Percentiles rank a stretch among this genome's conserved stretches.
phyloP scores from a whole-genome alignment of 1,140 invertebrate species.

The Caligus rogercresseyi region DNA sequence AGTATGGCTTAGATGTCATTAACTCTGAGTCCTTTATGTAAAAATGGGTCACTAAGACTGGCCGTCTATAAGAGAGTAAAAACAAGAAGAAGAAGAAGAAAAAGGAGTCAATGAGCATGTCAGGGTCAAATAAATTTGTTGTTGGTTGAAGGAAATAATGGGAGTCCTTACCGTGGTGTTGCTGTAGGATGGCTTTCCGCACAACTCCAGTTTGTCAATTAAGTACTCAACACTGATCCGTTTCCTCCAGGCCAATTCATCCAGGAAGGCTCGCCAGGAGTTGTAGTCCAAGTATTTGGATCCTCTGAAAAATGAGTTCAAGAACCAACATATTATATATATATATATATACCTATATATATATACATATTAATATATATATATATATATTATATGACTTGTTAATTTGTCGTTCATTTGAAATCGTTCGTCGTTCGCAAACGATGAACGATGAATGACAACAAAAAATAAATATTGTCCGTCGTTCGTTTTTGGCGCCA shows the following conservation, averaged over 20 bases:
- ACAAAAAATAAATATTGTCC: too few species aligned
- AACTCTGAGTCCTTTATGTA: background rate
- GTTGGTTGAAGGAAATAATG: background rate
- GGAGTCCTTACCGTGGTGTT: conserved; percentile 6
- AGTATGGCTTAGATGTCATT: background rate
- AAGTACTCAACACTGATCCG: background rate
- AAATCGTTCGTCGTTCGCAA: too few species aligned
- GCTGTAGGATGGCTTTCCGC: conserved; percentile 5
- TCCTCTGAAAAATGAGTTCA: conserved; percentile 1
- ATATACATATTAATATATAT: too few species aligned
- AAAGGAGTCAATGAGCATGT: too few species aligned
- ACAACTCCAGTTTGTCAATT: conserved; percentile 7
- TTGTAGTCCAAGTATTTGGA: conserved; percentile 13
- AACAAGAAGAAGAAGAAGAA: background rate
- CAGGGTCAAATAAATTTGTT: background rate
- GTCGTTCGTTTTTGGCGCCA: too few species aligned
- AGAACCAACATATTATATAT: too few species aligned
- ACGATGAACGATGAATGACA: too few species aligned
- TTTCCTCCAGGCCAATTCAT: conserved; percentile 17
- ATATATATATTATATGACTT: too few species aligned
- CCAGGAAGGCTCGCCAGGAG: conserved; percentile 13
- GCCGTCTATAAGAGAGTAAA: background rate
- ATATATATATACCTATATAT: too few species aligned
- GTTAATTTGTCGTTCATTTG: too few species aligned
- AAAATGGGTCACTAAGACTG: background rate